Conservation (phyloP, 2,888 invertebrate species). For the Luperina nickerlii region DNA sequence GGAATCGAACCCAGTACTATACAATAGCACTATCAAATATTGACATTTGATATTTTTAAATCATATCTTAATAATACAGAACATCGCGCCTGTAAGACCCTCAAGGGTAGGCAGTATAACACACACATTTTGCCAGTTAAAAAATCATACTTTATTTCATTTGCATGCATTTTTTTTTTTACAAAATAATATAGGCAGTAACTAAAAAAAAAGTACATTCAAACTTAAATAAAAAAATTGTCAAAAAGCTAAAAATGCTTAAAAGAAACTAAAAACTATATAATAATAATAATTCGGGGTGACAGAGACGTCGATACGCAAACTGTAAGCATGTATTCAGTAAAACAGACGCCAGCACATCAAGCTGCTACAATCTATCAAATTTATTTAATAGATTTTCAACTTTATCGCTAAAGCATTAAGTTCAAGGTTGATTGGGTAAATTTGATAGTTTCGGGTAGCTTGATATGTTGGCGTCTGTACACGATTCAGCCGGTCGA, state of each 20-base stretch:
- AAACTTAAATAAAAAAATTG: neutral
- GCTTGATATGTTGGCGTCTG: too few species aligned
- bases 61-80: neutral
- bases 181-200: neutral
- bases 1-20: neutral
- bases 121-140: neutral
- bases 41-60: neutral
- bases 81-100: neutral
- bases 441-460: too few species aligned
- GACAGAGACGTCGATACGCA: neutral
- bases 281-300: neutral
- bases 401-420: too few species aligned
- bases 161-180: conserved; percentile 3
- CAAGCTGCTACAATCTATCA: too few species aligned
- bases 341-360: too few species aligned
- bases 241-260: conserved; percentile 16
- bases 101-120: neutral
- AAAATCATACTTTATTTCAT: neutral
- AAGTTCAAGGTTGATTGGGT: too few species aligned
- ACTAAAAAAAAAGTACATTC: neutral
- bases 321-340: too few species aligned
- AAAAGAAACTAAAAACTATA: neutral
- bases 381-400: too few species aligned
- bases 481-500: too few species aligned
- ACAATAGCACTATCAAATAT: neutral